phyloP scores from a whole-genome alignment of 2,113 vertebrate species.

The Burhinus bistriatus region DNA sequence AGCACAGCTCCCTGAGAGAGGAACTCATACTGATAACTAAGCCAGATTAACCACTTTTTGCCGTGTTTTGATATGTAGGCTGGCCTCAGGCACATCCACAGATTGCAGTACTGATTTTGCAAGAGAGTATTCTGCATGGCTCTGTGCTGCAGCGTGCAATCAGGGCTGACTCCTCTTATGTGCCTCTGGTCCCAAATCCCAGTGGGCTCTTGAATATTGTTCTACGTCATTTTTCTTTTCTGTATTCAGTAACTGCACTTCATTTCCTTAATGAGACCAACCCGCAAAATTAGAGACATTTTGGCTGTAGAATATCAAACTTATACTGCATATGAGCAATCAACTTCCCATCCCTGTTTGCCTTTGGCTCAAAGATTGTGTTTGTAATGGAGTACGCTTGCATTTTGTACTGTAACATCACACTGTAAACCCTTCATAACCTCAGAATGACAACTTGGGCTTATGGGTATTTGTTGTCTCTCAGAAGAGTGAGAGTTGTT shows the following conservation, averaged over 20 bases:
- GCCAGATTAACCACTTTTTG: neutral
- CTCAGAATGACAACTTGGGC: neutral
- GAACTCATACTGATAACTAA: neutral
- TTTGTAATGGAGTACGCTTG: neutral
- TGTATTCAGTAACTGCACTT: neutral
- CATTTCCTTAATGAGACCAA: neutral
- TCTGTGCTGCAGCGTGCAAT: neutral
- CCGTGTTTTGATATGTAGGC: neutral
- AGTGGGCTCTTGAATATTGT: neutral
- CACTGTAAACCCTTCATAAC: neutral
- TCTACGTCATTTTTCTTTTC: neutral
- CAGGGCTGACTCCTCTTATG: neutral
- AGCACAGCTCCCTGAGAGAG: accelerated
- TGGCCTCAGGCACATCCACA: neutral
- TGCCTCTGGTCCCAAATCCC: neutral
- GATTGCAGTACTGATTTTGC: neutral
- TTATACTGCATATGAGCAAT: neutral
- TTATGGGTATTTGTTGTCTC: neutral
- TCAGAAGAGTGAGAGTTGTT: neutral
- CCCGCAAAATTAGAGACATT: neutral
- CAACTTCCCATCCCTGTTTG: neutral
- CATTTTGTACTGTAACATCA: neutral
- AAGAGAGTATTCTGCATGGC: neutral
- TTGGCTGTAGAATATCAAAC: neutral
- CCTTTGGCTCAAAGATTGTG: neutral